Conservation (phyloP, 2,797 vertebrate genomes). For the Pipistrellus pipistrellus region DNA sequence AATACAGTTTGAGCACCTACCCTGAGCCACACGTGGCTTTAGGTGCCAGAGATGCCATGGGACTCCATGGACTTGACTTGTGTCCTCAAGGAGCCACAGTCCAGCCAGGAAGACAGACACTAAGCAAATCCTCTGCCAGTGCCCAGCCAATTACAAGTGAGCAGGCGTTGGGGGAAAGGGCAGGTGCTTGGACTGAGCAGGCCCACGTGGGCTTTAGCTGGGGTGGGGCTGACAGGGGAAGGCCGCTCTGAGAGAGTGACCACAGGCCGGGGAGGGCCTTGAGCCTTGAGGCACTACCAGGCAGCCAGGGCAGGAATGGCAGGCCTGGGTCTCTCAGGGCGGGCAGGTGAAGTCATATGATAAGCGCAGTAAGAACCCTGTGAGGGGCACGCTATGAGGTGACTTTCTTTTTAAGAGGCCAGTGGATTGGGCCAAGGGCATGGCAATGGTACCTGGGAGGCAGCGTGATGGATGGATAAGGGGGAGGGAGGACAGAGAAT, state of each 20-base stretch:
- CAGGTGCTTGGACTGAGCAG: neutral
- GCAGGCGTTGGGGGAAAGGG: no score
- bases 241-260: no score
- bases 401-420: neutral
- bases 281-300: neutral
- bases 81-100: neutral
- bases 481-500: neutral
- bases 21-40: neutral
- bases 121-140: accelerated
- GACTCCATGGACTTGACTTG: neutral
- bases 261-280: neutral
- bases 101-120: neutral
- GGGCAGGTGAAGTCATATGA: accelerated
- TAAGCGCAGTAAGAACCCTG: neutral
- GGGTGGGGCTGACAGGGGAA: no score
- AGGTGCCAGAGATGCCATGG: neutral
- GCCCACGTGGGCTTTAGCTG: no score
- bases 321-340: neutral
- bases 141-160: neutral
- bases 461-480: neutral
- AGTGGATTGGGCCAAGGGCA: neutral
- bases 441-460: neutral
- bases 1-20: neutral
- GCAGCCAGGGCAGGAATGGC: neutral
- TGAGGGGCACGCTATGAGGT: neutral